A percentile compares a stretch with the other conserved stretches of the same genome.
These are phyloP conservation scores for Parasteatoda tepidariorum DNA, from an alignment of 1,140 invertebrate species.

Conservation along the genomic window DNA sequence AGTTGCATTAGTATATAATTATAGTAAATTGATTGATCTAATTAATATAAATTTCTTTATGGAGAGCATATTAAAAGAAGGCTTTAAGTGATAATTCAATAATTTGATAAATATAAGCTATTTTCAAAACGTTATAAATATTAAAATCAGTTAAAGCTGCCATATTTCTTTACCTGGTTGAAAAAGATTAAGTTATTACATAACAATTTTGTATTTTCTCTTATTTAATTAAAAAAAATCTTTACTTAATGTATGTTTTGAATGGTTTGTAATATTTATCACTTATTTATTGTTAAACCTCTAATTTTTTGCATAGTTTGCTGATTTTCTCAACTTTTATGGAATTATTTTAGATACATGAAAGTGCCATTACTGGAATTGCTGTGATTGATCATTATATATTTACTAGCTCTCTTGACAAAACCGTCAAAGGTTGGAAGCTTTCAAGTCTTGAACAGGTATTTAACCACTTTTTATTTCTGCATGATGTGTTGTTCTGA, in stretches of 20 bases:
- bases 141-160: too few relatives aligned
- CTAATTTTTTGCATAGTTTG: too few relatives aligned
- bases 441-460: slow-evolving; percentile 4
- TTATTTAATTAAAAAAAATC: background rate
- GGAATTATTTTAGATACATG: slow-evolving; percentile 24
- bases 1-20: too few relatives aligned
- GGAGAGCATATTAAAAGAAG: too few relatives aligned
- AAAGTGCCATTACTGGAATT: slow-evolving; percentile 29
- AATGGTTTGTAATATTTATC: background rate
- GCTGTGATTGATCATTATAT: slow-evolving; percentile 2
- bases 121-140: too few relatives aligned
- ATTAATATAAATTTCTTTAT: too few relatives aligned
- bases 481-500: too few relatives aligned
- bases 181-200: background rate
- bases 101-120: too few relatives aligned
- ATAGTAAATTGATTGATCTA: too few relatives aligned
- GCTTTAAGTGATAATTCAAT: too few relatives aligned
- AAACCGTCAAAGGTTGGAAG: slow-evolving; percentile 38
- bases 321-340: background rate
- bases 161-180: background rate
- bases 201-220: background rate
- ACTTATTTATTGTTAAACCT: background rate
- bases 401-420: slow-evolving; percentile 43
- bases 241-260: background rate
- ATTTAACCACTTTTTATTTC: too few relatives aligned